Base-by-base conservation (phyloP, 2,797 vertebrate species). In the Columba guinea region DNA sequence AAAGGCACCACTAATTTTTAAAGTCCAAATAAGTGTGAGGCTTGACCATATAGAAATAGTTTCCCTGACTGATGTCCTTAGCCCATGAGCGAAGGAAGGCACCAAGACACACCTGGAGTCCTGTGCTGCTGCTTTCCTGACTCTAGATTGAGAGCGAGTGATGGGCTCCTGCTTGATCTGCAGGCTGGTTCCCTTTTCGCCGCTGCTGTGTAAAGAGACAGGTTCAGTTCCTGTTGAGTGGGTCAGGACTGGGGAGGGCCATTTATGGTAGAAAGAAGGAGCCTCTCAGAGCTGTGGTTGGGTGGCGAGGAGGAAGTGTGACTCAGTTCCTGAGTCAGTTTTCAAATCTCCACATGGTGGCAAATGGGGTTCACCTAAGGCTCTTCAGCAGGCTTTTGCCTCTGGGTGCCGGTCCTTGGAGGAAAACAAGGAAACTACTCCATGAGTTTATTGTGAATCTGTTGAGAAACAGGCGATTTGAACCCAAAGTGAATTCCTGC, bases 231-330 rank as follows among this genome's bases (percentile, higher is more conserved):
- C 97, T 96, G 93, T 96, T 96, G 97, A 95, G 95, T 96, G 41
- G 95, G 93, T 84, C 17, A 60, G 82, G 92, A 95, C 92, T 97
- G 75, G 1, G 2, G 74, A 97, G 62, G 75, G 63, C 98, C 98
- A 97, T 98, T 98, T 98, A 98, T 98, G 98, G 98, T 97, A 98
- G 97, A 98, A 98, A 97, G 71, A 96, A 96, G 90, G 87, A 92
- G 94, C 95, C 94, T 81, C 84, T 96, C 93, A 84, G 85, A 59
- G 73, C 92, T 84, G 96, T 98, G 97, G 97, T 98, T 98, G 98
- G 97, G 92, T 94, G 93, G 85, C 34, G 68, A 97, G 98, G 98
- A 99, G 99, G 99, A 99, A 99, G 98, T 98, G 92, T 98, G 98
- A 99, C 97, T 99, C 98, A 98, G 97, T 97, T 97, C 97, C 97